A percentile compares a stretch with the other conserved stretches of the same genome.
Evolutionary conservation across 2,888 invertebrate species (phyloP).

Genomic region (Rhingia rostrata): DNA sequence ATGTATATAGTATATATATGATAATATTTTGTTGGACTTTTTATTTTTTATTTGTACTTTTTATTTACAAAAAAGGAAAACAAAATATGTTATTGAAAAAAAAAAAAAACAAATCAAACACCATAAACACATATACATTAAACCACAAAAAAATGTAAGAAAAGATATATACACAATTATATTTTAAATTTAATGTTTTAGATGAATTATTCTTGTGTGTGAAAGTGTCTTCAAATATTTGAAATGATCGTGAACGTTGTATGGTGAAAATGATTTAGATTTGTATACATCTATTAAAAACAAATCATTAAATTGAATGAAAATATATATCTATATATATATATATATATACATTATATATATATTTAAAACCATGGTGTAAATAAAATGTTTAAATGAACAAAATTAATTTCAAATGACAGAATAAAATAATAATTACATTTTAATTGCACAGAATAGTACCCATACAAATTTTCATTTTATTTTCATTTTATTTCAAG

Average conservation of each 20-base stretch:
- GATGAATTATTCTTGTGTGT: slow-evolving; percentile 69
- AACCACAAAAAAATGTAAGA: slow-evolving; percentile 26
- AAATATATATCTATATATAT: not conserved
- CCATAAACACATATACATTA: slow-evolving; percentile 11
- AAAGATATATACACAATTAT: slow-evolving; percentile 59
- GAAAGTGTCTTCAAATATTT: slow-evolving; percentile 55
- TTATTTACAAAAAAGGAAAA: slow-evolving; percentile 52
- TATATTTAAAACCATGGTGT: slow-evolving; percentile 19
- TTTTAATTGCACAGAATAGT: slow-evolving; percentile 34
- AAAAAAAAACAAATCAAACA: slow-evolving; percentile 16
- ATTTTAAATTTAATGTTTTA: slow-evolving; percentile 68
- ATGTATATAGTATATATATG: no score
- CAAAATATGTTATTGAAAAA: slow-evolving; percentile 26
- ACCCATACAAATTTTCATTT: slow-evolving; percentile 10
- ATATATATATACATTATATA: slow-evolving; percentile 6
- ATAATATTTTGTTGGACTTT: slow-evolving; percentile 49
- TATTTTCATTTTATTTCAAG: slow-evolving; percentile 3
- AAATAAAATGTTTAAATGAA: slow-evolving; percentile 40
- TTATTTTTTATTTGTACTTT: slow-evolving; percentile 37
- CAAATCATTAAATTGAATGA: slow-evolving; percentile 15
- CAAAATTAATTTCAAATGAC: not conserved
- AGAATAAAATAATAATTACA: slow-evolving; percentile 13
- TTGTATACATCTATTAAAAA: slow-evolving; percentile 64
- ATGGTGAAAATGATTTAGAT: slow-evolving; percentile 61
- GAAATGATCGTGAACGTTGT: slow-evolving; percentile 34